Base-by-base conservation (phyloP, 2,888 invertebrate genomes). In the Pandemis cinnamomeana region DNA sequence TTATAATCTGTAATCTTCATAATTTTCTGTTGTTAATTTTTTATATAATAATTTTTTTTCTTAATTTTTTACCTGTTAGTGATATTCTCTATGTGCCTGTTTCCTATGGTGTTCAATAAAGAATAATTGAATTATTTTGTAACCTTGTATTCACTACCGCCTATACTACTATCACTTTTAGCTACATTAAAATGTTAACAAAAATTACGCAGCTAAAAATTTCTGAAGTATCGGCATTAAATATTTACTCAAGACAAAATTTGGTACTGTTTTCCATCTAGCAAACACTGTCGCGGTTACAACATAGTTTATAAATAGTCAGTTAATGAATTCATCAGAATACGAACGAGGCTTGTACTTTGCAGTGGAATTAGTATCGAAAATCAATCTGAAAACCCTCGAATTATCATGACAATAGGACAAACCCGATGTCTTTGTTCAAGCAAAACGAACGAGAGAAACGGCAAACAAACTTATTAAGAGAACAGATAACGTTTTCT, bases 401-500 rank as follows among this genome's bases (percentile, higher is more conserved):
- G 60, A 73, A 66, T 73, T 73, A 70, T 60, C 73, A 73, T 73
- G 66, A 70, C 69, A 70, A 70, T 66, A 55, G 64, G 36, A 60
- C 51, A 61, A 60, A 71, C 55, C 46, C 46, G 20, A 42, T 64
- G 36, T 60, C 72, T 64, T 69, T 58, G 63, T 69, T 64, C 44
- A 64, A 68, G 36, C 42, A 36, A 64, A 58, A 58, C 48, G 36
- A 42, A 46, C 48, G 58, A 70, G 48, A 63, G 41, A 63, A 63
- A 46, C 53, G 41, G n/a, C 41, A 62, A 67, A 67, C 53, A 41
- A 63, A 58, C 55, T 53, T 51, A 60, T 60, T 55, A 15, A 63
- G 13, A 36, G 48, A 68, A 27, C 27, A n/a, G 51, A 60, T 64
- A 71, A 67, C 20, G n/a, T 58, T 27, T 58, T 36, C 41, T 63